Base-by-base conservation (phyloP, 2,797 vertebrate species). In the Florisuga fusca region DNA sequence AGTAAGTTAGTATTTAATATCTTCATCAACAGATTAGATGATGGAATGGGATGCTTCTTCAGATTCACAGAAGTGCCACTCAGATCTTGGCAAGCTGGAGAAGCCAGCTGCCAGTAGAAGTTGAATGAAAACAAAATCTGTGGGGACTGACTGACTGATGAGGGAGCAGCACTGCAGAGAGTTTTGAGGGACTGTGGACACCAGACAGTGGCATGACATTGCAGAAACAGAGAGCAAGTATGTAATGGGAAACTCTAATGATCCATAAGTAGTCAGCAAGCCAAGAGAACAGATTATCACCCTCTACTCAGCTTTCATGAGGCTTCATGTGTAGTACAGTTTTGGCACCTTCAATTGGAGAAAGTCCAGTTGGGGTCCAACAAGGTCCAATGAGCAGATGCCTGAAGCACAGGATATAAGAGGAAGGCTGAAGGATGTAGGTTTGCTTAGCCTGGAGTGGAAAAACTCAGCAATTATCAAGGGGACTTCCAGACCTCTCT, bases 211-310 rank as follows among this genome's bases (percentile, higher is more conserved):
- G 12, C n/a, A 69, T 58, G 38, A 12, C 29, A 14, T 13, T 34
- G 12, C 31, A 73, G 46, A 68, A 90, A 57, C 0, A 0, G 63
- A 16, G 12, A n/a, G 6, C 7, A 58, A 54, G 6, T 58, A 33
- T 58, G 29, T 34, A 7, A 13, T 50, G 26, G 36, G 14, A 27
- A 4, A 20, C 22, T n/a, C 27, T 48, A 38, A 50, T 12, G 36
- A 62, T 9, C 3, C 12, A 4, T 18, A 19, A 54, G 8, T 25
- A 66, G 12, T 23, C 48, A 81, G 15, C 2, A 77, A 41, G 6
- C 18, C 8, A 26, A 86, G 7, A 77, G 3, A 80, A 31, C 33
- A 67, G 15, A 18, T 63, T 51, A 29, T 31, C 8, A 43, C 2
- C 12, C 14, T 55, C 21, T 62, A 25, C 7, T 41, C 31, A 48